Evolutionary conservation across 2,797 vertebrate genomes (phyloP), one percentile per base, ranked within the genome.

Genomic region (Podarcis lilfordi): DNA sequence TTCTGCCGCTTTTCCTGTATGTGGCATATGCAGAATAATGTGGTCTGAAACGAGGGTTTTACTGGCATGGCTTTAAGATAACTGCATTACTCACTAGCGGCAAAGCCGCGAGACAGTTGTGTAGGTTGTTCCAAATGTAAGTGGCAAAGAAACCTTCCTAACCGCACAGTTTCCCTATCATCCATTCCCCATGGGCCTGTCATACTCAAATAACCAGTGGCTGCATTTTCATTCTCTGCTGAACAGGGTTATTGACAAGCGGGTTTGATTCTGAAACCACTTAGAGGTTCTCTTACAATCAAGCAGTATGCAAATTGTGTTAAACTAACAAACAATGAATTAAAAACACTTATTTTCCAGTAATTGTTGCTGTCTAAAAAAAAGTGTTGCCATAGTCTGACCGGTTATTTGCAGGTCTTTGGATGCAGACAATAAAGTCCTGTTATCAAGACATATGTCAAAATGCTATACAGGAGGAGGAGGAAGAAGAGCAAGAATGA

Each of bases 41-140:
- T 74, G 89, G 80, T 82, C 35, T 90, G 84, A 94, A 93, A 86
- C 0, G 0, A 40, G 85, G 71, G 25, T 86, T 91, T 93, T 88
- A 89, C 75, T 89, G 81, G 90, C 76, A 90, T 86, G 61, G 77
- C 80, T 93, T 88, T 90, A 86, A 55, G 82, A 92, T 82, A 88
- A 86, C 85, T 89, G n/a, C 69, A 76, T 88, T 86, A 74, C 84
- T 61, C 93, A 27, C 55, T 91, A 88, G 40, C 86, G 15, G 61
- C 92, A 86, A 95, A 93, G 89, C 93, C 74, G 77, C 50, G 83
- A 93, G 74, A 72, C 81, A 91, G 82, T 79, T 82, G 72, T 59
- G 82, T 64, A 69, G 71, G 85, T 88, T 79, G 87, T 89, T 32
- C 71, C 77, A 92, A 88, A 92, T 43, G 43, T 55, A 72, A 92